These are phyloP conservation scores for Phaenicophaeus curvirostris DNA, from an alignment of 2,797 vertebrate genomes.

Conservation along the genomic window DNA sequence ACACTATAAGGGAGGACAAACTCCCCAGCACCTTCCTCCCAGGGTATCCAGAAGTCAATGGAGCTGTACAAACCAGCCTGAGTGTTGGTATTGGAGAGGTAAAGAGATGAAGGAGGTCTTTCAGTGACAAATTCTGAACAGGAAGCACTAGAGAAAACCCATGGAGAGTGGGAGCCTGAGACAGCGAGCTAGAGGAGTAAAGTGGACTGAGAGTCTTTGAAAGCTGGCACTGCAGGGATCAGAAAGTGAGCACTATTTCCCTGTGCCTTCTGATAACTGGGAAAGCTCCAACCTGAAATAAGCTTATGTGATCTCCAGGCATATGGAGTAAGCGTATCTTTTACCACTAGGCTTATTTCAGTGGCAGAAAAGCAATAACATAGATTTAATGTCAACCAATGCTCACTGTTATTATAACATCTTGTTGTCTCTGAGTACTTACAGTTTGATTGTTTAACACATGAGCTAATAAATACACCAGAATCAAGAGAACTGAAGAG, in stretches of 20 bases:
- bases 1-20: not conserved
- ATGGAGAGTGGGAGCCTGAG: not conserved
- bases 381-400: not conserved
- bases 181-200: not conserved
- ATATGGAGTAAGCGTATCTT: not conserved
- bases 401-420: not conserved
- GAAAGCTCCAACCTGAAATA: not conserved
- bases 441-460: not conserved
- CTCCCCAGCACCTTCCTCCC: not conserved
- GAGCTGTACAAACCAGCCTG: not conserved
- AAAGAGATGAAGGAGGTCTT: not conserved
- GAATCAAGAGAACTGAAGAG: not conserved
- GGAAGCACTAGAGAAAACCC: not conserved
- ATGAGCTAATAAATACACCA: not conserved
- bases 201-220: not conserved
- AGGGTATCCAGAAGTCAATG: rapidly evolving
- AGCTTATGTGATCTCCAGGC: not conserved
- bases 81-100: not conserved
- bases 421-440: not conserved
- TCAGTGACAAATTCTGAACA: not conserved
- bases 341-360: not conserved
- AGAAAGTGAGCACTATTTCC: not conserved
- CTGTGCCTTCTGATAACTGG: not conserved
- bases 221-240: not conserved
- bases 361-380: not conserved